phyloP scores from a whole-genome alignment of 2,888 invertebrate genomes.

The Drosophila testacea region DNA sequence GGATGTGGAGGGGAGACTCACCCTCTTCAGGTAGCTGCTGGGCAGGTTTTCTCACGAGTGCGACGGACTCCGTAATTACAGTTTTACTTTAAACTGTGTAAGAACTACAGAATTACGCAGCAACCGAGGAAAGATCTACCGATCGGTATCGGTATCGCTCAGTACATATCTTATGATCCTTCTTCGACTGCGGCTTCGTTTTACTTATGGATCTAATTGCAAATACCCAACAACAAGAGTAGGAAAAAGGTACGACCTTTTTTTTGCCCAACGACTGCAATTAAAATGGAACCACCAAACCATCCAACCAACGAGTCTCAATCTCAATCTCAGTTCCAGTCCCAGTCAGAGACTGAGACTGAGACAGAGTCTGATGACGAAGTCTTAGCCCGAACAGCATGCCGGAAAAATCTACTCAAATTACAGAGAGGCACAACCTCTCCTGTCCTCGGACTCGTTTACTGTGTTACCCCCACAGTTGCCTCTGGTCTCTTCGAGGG shows the following conservation, averaged over 20 bases:
- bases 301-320: conserved; percentile 54
- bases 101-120: conserved; percentile 38
- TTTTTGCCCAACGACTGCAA: conserved; percentile 66
- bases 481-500: conserved; percentile 5
- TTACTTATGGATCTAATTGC: conserved; percentile 77
- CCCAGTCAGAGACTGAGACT: conserved; percentile 31
- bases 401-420: conserved; percentile 77
- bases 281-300: conserved; percentile 73
- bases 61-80: conserved; percentile 66
- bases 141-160: conserved; percentile 54
- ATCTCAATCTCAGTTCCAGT: conserved; percentile 37
- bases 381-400: conserved; percentile 71
- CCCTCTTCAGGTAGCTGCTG: conserved; percentile 25
- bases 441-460: conserved; percentile 26
- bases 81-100: conserved; percentile 46
- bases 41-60: conserved; percentile 71
- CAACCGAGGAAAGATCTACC: conserved; percentile 28
- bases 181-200: conserved; percentile 73
- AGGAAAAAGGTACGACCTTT: conserved; percentile 53
- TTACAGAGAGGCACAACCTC: conserved; percentile 57
- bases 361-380: conserved; percentile 29
- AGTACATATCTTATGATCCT: conserved; percentile 21
- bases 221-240: conserved; percentile 45
- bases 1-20: conserved; percentile 15
- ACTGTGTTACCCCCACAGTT: conserved; percentile 23